Evolutionary conservation across 2,888 invertebrate species (phyloP).

Genomic region (Bombylius major): DNA sequence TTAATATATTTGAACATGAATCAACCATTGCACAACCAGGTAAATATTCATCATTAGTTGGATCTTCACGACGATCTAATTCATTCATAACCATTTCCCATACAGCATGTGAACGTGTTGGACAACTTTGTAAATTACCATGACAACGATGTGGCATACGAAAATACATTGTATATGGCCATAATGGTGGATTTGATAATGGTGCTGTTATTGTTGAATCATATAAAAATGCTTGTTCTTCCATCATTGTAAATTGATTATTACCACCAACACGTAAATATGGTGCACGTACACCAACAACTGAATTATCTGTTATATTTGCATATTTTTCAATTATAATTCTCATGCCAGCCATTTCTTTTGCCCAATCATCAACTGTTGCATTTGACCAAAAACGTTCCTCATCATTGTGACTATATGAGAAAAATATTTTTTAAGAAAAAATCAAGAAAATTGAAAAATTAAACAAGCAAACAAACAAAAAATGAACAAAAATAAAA

Average conservation of each 20-base stretch:
- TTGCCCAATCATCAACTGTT: constrained; percentile 84
- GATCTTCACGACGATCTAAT: constrained; percentile 81
- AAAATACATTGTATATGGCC: constrained; percentile 99
- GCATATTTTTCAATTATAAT: constrained; percentile 82
- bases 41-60: constrained; percentile 74
- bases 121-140: constrained; percentile 82
- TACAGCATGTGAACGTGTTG: constrained; percentile 82
- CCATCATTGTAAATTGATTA: constrained; percentile 96
- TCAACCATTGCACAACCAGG: constrained; percentile 92
- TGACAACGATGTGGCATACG: constrained; percentile 91
- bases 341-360: constrained; percentile 90
- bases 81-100: constrained; percentile 97
- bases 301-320: constrained; percentile 80
- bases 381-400: constrained; percentile 90
- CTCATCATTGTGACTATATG: constrained; percentile 70
- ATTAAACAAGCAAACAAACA: not conserved
- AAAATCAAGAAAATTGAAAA: not conserved
- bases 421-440: not conserved
- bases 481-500: not conserved
- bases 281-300: constrained; percentile 82
- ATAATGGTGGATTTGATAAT: constrained; percentile 79
- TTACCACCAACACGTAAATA: constrained; percentile 87
- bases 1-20: constrained; percentile 84
- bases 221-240: constrained; percentile 87
- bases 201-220: constrained; percentile 92